Evolutionary conservation across 2,888 invertebrate genomes (phyloP), one percentile per base, ranked within the genome.

Genomic region (Standfussiana lucernea): DNA sequence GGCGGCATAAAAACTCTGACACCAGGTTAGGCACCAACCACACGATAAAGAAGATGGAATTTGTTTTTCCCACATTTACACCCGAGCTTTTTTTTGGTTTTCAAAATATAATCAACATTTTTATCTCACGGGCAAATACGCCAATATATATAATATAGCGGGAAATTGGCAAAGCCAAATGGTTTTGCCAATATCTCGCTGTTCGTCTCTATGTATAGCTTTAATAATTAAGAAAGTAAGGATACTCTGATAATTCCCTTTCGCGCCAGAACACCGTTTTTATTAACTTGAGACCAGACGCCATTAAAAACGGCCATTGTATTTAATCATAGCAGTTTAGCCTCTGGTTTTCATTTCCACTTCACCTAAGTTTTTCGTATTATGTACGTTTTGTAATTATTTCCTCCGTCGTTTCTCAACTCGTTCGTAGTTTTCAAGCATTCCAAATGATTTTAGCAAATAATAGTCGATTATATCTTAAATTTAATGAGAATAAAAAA

Each of bases 201-300:
- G 28, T 61, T 32, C 53, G n/a, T 66, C 69, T 53, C 18, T 64
- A 42, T n/a, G n/a, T n/a, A n/a, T 47, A 81, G 40, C 83, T 82
- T 72, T 56, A 69, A 65, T 62, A 74, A 84, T 71, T 59, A 32
- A 47, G 64, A 68, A 77, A 77, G 73, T 73, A 72, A 64, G 42
- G 77, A 67, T 75, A 75, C 71, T 53, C 80, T 35, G 28, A 71
- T 72, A 85, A 84, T 81, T 69, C 66, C 73, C 40, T 72, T 66
- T 56, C 37, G 73, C 77, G 50, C 72, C 77, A 64, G 85, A 74
- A 75, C 71, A 56, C 53, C 18, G 61, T 82, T 81, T 83, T 81
- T 81, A 85, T 72, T 75, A 73, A 77, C 64, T 81, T 73, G 67
- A 77, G 68, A 77, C 77, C 77, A 83, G 82, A 83, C 73, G 50